Evolutionary conservation across 2,797 vertebrate genomes (phyloP).

Genomic region (Smutsia temminckii): DNA sequence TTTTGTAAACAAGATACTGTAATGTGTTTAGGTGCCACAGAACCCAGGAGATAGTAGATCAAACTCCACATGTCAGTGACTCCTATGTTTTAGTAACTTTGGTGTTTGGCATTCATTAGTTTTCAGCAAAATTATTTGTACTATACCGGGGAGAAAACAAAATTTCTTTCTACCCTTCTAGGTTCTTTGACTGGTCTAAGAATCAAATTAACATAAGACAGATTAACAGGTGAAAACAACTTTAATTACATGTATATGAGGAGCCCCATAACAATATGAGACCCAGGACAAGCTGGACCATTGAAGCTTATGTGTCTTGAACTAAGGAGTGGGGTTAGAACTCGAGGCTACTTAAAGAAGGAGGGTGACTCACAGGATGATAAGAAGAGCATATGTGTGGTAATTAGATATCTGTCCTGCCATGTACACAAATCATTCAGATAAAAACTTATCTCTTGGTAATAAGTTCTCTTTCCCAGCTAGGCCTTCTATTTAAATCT

Average conservation of each 20-base stretch:
- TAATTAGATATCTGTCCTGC: neutral
- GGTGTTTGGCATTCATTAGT: neutral
- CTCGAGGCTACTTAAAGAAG: neutral
- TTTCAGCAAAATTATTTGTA: neutral
- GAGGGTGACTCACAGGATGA: neutral
- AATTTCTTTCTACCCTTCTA: neutral
- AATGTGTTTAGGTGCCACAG: neutral
- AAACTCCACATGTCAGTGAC: neutral
- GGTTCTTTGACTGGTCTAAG: neutral
- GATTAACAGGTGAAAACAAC: neutral
- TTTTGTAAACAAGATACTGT: neutral
- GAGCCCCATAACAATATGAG: neutral
- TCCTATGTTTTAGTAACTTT: neutral
- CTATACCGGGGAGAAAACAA: neutral
- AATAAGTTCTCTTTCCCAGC: neutral
- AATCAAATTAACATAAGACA: neutral
- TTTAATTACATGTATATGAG: neutral
- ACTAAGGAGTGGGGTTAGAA: neutral
- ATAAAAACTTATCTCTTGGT: neutral
- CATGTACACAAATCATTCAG: neutral
- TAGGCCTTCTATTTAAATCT: neutral
- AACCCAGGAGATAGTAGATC: neutral
- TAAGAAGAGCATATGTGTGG: neutral
- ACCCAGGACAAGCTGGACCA: neutral
- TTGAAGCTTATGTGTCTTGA: neutral